Base-by-base conservation (phyloP, 2,888 invertebrate species). In the Heteromyza rotundicornis region DNA sequence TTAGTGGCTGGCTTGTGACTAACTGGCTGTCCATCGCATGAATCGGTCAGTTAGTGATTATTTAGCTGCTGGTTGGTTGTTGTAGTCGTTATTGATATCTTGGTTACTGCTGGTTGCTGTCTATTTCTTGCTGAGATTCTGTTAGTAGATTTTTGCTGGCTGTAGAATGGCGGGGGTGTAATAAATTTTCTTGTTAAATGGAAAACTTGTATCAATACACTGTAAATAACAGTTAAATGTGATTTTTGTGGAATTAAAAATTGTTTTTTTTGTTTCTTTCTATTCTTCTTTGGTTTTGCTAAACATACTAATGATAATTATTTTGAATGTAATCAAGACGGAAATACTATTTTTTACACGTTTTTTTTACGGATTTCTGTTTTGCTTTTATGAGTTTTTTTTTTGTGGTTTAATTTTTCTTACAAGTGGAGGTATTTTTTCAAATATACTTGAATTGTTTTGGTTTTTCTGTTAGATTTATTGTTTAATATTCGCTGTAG, bases 141-240 rank as follows among this genome's bases (percentile, higher is more conserved):
- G 60, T 57, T n/a, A 57, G 62, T 56, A 40, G 60, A 62, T 20
- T 52, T 57, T 24, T 53, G 44, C 7, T 17, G 5, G 0, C 59
- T 40, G 22, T 58, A 61, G 62, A 55, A 53, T 60, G 59, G 32
- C 22, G 55, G 63, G 55, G 62, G 12, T 63, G 55, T 64, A 62
- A 64, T 65, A 32, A 17, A 62, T 62, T 62, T 65, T 57, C 63
- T 67, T n/a, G n/a, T 70, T 65, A 68, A 70, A 68, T 70, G 70
- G 67, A 70, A 70, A 70, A 70, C 68, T 70, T 68, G 51, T 68
- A 70, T 64, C 61, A 66, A 68, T 64, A 53, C 63, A 64, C 23
- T 27, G 23, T 10, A 16, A 40, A 23, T 49, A 40, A 35, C 54
- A 59, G 44, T 53, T 23, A 35, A 40, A 50, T 44, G 32, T n/a